Percentiles rank a stretch among this genome's conserved stretches.
These are phyloP conservation scores for Watsonalla cultraria DNA, from an alignment of 2,888 invertebrate species.

Conservation along the genomic window DNA sequence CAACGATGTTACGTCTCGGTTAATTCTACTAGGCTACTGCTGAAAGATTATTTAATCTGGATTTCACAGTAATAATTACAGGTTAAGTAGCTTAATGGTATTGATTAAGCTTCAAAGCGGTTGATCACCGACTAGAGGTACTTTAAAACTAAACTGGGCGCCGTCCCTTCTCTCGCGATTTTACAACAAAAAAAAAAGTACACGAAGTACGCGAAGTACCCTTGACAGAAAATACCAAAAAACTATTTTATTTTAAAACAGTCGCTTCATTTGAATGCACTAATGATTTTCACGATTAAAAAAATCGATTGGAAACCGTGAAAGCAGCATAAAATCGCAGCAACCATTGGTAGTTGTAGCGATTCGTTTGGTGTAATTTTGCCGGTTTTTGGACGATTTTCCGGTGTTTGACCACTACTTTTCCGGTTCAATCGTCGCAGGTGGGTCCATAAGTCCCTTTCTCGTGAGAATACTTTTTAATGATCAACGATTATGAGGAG, in stretches of 20 bases:
- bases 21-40: too few species aligned
- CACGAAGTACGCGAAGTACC: conserved; percentile 7
- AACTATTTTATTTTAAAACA: conserved; percentile 38
- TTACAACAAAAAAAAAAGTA: conserved; percentile 14
- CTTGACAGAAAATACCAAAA: conserved; percentile 25
- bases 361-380: conserved; percentile 66
- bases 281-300: conserved; percentile 50
- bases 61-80: conserved; percentile 1
- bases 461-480: conserved; percentile 68
- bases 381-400: conserved; percentile 72
- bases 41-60: too few species aligned
- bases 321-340: conserved; percentile 59
- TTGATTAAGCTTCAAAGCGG: conserved; percentile 21
- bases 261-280: conserved; percentile 65
- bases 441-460: conserved; percentile 52
- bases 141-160: conserved; percentile 18
- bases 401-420: conserved; percentile 69
- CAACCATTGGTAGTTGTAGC: conserved; percentile 49
- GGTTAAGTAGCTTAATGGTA: conserved; percentile 2
- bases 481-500: conserved; percentile 49
- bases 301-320: conserved; percentile 53
- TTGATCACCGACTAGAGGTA: conserved; percentile 14
- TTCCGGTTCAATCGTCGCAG: conserved; percentile 69
- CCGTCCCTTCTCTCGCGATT: conserved; percentile 17
- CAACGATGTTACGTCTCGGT: too few species aligned